Conservation (phyloP, 2,888 invertebrate genomes). For the Drosophila sordidula region DNA sequence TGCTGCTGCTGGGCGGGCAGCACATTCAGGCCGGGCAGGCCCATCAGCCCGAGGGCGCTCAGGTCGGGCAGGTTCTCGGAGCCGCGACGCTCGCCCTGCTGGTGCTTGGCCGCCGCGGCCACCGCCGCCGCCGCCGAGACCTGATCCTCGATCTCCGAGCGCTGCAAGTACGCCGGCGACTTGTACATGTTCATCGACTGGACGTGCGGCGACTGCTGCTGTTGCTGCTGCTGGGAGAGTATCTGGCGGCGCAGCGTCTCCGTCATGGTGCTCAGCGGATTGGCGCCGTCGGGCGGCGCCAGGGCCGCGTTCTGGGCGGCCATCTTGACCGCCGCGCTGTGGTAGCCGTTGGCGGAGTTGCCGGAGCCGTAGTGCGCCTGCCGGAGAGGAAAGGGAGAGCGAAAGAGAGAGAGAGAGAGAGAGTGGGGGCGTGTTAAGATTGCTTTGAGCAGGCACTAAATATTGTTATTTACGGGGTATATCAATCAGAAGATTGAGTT, state of each 20-base stretch:
- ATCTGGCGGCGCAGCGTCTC: constrained; percentile 83
- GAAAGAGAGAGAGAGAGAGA: background rate
- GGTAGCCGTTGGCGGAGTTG: constrained; percentile 80
- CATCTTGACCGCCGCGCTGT: constrained; percentile 73
- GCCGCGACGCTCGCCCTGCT: constrained; percentile 71
- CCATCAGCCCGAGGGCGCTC: constrained; percentile 82
- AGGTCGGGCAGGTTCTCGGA: constrained; percentile 82
- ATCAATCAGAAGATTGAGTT: too few species aligned
- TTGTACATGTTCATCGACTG: constrained; percentile 84
- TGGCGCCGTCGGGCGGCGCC: constrained; percentile 78
- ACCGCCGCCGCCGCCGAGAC: constrained; percentile 80
- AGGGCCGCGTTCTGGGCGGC: constrained; percentile 78
- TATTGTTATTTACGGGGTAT: background rate
- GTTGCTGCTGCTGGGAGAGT: constrained; percentile 81
- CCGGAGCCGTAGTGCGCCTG: constrained; percentile 73
- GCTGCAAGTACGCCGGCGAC: constrained; percentile 83
- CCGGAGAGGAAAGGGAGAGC: background rate
- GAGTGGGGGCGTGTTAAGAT: constrained; percentile 6
- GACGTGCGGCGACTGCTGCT: constrained; percentile 78
- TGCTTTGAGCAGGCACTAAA: too few species aligned
- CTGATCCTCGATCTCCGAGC: constrained; percentile 84
- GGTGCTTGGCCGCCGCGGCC: constrained; percentile 76
- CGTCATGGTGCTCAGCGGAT: constrained; percentile 83
- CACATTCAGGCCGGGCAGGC: constrained; percentile 82
- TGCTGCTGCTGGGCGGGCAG: constrained; percentile 73